Conservation (phyloP, 2,797 vertebrate genomes). For the Bradypodion ventrale region DNA sequence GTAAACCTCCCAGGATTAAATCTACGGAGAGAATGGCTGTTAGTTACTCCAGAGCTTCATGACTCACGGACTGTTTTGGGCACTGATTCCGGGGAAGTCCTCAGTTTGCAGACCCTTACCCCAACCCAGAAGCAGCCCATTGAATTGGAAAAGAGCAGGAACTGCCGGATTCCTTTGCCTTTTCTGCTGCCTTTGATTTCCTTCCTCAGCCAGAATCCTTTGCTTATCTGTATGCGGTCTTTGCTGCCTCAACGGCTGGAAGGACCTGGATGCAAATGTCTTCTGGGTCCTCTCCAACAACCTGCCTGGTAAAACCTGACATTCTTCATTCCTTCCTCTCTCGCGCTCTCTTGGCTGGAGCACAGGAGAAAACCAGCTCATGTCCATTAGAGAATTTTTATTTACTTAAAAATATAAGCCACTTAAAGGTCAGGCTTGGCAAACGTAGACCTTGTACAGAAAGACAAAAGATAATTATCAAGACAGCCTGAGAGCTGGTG, state of each 20-base stretch:
- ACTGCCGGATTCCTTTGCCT: background rate
- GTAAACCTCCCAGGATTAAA: too few species aligned
- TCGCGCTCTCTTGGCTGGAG: background rate
- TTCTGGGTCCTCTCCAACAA: background rate
- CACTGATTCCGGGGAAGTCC: too few species aligned
- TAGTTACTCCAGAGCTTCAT: too few species aligned
- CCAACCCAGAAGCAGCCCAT: too few species aligned
- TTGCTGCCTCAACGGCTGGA: background rate
- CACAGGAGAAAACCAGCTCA: too few species aligned
- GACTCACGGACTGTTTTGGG: too few species aligned
- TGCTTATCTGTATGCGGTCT: background rate
- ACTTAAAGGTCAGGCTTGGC: background rate
- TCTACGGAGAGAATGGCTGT: too few species aligned
- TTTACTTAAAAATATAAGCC: background rate
- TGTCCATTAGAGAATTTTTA: slow-evolving; percentile 3
- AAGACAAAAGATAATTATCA: too few species aligned
- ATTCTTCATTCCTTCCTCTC: background rate
- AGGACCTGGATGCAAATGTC: background rate
- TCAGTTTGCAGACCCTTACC: too few species aligned
- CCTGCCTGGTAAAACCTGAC: background rate
- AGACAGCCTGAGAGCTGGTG: background rate
- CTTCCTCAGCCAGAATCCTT: background rate
- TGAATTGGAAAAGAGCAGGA: too few species aligned
- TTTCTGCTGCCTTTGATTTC: background rate
- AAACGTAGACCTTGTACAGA: too few species aligned